These are phyloP conservation scores for Meandrina meandrites DNA, from an alignment of 92 coral and sea anemone species.

Conservation along the genomic window DNA sequence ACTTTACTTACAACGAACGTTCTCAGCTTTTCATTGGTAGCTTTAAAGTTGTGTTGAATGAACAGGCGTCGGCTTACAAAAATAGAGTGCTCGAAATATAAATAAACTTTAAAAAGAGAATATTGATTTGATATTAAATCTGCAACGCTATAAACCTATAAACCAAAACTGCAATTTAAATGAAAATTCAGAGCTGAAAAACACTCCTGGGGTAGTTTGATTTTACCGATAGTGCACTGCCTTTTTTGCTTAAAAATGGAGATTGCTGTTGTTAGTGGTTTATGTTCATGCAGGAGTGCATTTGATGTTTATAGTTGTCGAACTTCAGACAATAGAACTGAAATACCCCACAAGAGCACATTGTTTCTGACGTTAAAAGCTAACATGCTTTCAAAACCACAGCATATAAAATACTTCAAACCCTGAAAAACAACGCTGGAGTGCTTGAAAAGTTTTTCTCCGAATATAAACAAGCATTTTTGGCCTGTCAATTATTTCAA, in stretches of 20 bases:
- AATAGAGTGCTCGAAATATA: background rate
- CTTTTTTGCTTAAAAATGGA: background rate
- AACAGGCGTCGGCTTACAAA: background rate
- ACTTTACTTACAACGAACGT: too few relatives aligned
- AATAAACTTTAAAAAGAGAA: background rate
- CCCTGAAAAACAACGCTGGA: constrained; percentile 17
- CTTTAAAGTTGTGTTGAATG: background rate
- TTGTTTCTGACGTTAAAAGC: constrained; percentile 7
- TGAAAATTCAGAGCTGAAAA: background rate
- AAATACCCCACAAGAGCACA: constrained; percentile 1
- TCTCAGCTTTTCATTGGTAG: background rate
- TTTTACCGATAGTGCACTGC: background rate
- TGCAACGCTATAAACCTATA: background rate
- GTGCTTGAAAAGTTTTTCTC: constrained; percentile 8
- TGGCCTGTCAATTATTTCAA: constrained; percentile 5
- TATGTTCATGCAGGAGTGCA: background rate
- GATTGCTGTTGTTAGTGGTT: background rate
- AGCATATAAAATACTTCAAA: background rate
- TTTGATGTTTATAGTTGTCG: background rate
- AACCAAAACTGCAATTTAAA: too few relatives aligned
- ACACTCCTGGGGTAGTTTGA: background rate
- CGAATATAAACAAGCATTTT: constrained; percentile 32
- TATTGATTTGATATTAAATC: background rate
- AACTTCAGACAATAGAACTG: background rate
- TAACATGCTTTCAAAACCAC: background rate